Evolutionary conservation across 2,888 invertebrate species (phyloP), one percentile per base, ranked within the genome.

Genomic region (Lasioglossum oenotherae): DNA sequence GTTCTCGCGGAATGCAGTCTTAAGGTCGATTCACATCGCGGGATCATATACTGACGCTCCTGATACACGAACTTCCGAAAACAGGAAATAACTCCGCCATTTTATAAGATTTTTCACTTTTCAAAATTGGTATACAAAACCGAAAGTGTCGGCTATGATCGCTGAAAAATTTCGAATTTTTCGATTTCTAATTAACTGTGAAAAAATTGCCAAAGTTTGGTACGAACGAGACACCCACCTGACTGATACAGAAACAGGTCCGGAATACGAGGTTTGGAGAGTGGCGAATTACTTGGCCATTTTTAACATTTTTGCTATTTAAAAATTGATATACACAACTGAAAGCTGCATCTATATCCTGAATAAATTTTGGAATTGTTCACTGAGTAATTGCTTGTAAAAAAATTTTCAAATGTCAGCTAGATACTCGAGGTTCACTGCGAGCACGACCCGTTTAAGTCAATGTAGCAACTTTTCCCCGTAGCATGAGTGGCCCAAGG

Each of bases 1-100:
- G 69, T 83, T 79, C 74, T 75, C 77, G 80, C 81, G 88, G 91
- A 90, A 80, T 85, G 80, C 71, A 74, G 69, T 75, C 75, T 77
- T 88, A 85, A 86, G 84, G 31, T 64, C 64, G 64, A 31, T 31
- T 16, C 19, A 6, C 31, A 5, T 64, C 6, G 64, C 60, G 27
- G 60, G 27, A 27, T 27, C 14, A 14, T 64, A 16, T 14, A 31
- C 31, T 0, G 6, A 64, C 31, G 16, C 6, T 16, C 27, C 27
- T 31, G 31, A 31, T n/a, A 64, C 4, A 16, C 31, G 31, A 81
- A 84, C 84, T 87, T 84, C 79, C 84, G 41, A 19, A 31, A 64
- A 8, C 19, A 5, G 16, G 0, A 16, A 16, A 64, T 31, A 16
- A 8, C 31, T 31, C 6, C 16, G 6, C 4, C 8, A 64, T 6